phyloP scores from a whole-genome alignment of 2,888 invertebrate species.

The Charanyca ferruginea region DNA sequence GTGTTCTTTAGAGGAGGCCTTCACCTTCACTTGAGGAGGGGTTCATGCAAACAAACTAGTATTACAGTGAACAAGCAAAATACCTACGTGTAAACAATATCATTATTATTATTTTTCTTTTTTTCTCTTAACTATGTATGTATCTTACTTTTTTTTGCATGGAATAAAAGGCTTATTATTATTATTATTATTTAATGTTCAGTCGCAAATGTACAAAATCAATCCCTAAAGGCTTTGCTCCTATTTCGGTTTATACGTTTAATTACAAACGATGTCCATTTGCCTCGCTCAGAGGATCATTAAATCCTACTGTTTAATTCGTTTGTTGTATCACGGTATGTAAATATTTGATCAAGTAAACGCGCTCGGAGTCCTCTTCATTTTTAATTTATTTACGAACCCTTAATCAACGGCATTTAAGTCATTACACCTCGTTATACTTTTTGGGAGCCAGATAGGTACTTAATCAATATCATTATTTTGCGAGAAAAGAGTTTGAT shows the following conservation, averaged over 20 bases:
- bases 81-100: too few species aligned
- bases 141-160: too few species aligned
- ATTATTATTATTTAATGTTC: too few species aligned
- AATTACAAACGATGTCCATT: slow-evolving; percentile 31
- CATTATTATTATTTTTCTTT: too few species aligned
- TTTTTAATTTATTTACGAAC: slow-evolving; percentile 64
- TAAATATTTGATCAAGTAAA: slow-evolving; percentile 60
- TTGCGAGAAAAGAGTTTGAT: slow-evolving; percentile 9
- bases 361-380: slow-evolving; percentile 50
- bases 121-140: too few species aligned
- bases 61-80: too few species aligned
- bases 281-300: slow-evolving; percentile 8
- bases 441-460: slow-evolving; percentile 23
- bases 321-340: slow-evolving; percentile 25
- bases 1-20: too few species aligned
- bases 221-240: slow-evolving; percentile 4
- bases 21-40: too few species aligned
- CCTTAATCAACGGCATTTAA: slow-evolving; percentile 60
- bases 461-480: slow-evolving; percentile 22
- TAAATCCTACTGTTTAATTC: slow-evolving; percentile 32
- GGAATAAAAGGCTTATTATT: too few species aligned
- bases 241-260: slow-evolving; percentile 25
- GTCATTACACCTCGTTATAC: slow-evolving; percentile 47
- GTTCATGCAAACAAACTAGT: too few species aligned
- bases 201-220: slow-evolving; percentile 10